Evolutionary conservation across 1,140 invertebrate genomes (phyloP).

Genomic region (Aphaenogaster rudis): DNA sequence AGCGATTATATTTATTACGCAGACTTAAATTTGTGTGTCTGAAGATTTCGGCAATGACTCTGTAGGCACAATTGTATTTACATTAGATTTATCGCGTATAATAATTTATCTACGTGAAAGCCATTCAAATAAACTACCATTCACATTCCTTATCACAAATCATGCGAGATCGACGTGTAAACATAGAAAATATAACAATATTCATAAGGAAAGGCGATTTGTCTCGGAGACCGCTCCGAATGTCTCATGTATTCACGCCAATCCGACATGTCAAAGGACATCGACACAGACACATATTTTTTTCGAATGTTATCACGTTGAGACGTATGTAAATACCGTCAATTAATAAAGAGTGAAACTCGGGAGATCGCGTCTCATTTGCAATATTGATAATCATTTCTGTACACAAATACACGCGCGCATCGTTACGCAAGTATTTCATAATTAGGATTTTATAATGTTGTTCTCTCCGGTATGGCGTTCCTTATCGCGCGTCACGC

Average conservation of each 20-base stretch:
- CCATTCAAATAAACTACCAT: constrained; percentile 1
- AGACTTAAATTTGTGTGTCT: not conserved
- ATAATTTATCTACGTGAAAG: constrained; percentile 31
- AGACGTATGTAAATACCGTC: not conserved
- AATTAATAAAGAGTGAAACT: not conserved
- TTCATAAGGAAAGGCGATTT: not conserved
- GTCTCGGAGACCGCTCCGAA: not conserved
- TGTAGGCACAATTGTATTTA: not conserved
- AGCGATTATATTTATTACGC: constrained; percentile 12
- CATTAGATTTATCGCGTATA: not conserved
- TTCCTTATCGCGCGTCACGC: constrained; percentile 59
- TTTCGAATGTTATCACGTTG: not conserved
- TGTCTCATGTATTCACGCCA: not conserved
- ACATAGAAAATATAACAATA: constrained; percentile 11
- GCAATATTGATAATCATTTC: constrained; percentile 18
- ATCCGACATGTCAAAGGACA: constrained; percentile 26
- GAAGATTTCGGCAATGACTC: not conserved
- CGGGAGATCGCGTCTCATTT: not conserved
- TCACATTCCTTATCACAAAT: constrained; percentile 13
- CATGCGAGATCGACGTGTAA: not conserved
- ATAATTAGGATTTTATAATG: constrained; percentile 78
- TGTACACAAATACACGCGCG: not conserved
- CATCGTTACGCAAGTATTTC: constrained; percentile 70
- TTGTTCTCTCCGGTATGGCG: constrained; percentile 48
- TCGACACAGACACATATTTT: not conserved